Base-by-base conservation (phyloP, 2,888 invertebrate genomes). In the Melitaea athalia region DNA sequence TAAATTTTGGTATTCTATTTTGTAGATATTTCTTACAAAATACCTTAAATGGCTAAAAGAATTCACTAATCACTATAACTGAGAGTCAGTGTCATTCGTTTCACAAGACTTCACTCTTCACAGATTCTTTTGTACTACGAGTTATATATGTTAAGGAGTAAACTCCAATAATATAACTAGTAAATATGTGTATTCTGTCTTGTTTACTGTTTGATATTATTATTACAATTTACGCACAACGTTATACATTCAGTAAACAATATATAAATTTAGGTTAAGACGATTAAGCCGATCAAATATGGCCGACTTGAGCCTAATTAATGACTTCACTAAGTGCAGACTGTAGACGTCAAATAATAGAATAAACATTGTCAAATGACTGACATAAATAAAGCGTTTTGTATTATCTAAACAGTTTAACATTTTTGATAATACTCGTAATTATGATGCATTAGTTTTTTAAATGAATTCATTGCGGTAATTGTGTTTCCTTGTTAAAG, bases 291-390 rank as follows among this genome's bases (percentile, higher is more conserved):
- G 55, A 33, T 64, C 64, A 60, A 57, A 65, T 60, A 53, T 65
- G 59, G 31, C 42, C 50, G 57, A 11, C 50, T 14, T 47, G 33
- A 59, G 64, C 52, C 68, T 65, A 64, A 64, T 64, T 64, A 33
- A 69, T 59, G 47, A 15, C 50, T 60, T 52, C 42, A 43, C 50
- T 59, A 65, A 59, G 47, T 57, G 47, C 17, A 47, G 33, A 47
- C 47, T 65, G 59, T 65, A 42, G 59, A 60, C 50, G 59, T 59
- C 47, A 42, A 49, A 45, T 45, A 11, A 49, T 49, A n/a, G 3
- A 6, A 49, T 49, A 3, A 49, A 49, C 47, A n/a, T 49, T 49
- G 47, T 49, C 47, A n/a, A 14, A 49, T 49, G 14, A 49, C 47
- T 49, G 5, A 49, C 47, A 49, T 49, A 49, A 49, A 49, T n/a